These are phyloP conservation scores for Anastatus disparis DNA, from an alignment of 1,140 invertebrate genomes.

Conservation along the genomic window DNA sequence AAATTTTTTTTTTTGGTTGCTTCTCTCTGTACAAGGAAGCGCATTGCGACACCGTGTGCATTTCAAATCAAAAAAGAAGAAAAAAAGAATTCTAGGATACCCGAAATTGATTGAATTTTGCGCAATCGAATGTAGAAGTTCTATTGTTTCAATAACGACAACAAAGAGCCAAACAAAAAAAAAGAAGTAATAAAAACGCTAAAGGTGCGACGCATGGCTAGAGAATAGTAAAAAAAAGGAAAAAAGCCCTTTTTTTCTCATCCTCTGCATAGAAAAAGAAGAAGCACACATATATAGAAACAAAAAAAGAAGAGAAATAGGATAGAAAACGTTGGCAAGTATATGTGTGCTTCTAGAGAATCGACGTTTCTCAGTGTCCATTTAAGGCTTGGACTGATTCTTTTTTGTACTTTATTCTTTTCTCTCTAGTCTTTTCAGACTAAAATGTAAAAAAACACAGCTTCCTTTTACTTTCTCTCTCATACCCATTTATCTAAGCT, in stretches of 20 bases:
- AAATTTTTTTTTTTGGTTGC: no score
- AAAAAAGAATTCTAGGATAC: not conserved
- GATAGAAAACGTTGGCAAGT: not conserved
- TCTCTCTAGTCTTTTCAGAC: no score
- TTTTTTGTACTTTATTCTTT: not conserved
- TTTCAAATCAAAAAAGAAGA: not conserved
- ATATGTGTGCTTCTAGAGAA: not conserved
- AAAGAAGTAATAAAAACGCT: not conserved
- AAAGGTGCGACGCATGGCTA: not conserved
- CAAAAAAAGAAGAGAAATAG: no score
- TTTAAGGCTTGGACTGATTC: conserved; percentile 1
- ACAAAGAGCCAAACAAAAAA: no score
- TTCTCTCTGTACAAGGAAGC: not conserved
- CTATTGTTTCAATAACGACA: conserved; percentile 23
- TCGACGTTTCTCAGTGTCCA: conserved; percentile 19
- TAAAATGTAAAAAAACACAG: no score
- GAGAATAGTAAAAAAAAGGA: not conserved
- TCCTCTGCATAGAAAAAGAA: not conserved
- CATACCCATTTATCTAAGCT: conserved; percentile 14
- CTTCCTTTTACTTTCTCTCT: not conserved
- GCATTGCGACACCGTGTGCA: not conserved
- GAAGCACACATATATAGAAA: not conserved
- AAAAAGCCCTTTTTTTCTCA: no score
- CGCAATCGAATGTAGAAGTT: conserved; percentile 6
- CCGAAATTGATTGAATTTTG: conserved; percentile 19